A percentile compares a stretch with the other conserved stretches of the same genome.
Evolutionary conservation across 2,888 invertebrate species (phyloP).

Genomic region (Trisateles emortualis): DNA sequence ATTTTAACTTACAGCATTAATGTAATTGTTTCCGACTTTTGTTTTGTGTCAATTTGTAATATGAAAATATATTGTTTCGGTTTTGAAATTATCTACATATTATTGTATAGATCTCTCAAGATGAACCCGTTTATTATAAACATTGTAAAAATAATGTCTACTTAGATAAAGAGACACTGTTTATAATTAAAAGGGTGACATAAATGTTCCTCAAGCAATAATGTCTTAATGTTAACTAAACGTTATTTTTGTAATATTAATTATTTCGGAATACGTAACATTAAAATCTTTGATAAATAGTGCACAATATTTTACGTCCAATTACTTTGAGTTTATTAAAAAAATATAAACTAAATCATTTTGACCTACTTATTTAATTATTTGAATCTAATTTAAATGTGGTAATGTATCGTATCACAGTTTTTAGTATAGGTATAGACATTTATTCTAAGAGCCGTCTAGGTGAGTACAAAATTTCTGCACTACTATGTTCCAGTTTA

Average conservation of each 20-base stretch:
- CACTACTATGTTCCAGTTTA: too few relatives aligned
- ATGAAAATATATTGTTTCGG: constrained; percentile 31
- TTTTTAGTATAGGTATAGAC: too few relatives aligned
- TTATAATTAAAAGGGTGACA: constrained; percentile 31
- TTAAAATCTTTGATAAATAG: constrained; percentile 10
- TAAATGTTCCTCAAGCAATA: constrained; percentile 48
- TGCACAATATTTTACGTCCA: constrained; percentile 25
- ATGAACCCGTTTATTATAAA: constrained; percentile 34
- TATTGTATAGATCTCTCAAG: constrained; percentile 42
- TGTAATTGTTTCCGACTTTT: constrained; percentile 16
- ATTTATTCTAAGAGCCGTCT: too few relatives aligned
- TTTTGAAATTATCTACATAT: constrained; percentile 32
- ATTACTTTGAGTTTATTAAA: not conserved
- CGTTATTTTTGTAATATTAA: constrained; percentile 24
- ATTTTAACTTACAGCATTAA: constrained; percentile 8
- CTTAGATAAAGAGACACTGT: constrained; percentile 1
- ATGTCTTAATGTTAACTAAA: constrained; percentile 34
- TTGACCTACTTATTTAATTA: too few relatives aligned
- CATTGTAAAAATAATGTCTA: constrained; percentile 12
- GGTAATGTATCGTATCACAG: too few relatives aligned
- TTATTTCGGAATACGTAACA: constrained; percentile 39
- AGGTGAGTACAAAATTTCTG: too few relatives aligned
- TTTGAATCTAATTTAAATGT: too few relatives aligned
- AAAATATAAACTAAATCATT: too few relatives aligned
- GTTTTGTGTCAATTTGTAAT: constrained; percentile 41